These are phyloP conservation scores for Cryptus viduatorius DNA, from an alignment of 2,888 invertebrate species.

Conservation along the genomic window DNA sequence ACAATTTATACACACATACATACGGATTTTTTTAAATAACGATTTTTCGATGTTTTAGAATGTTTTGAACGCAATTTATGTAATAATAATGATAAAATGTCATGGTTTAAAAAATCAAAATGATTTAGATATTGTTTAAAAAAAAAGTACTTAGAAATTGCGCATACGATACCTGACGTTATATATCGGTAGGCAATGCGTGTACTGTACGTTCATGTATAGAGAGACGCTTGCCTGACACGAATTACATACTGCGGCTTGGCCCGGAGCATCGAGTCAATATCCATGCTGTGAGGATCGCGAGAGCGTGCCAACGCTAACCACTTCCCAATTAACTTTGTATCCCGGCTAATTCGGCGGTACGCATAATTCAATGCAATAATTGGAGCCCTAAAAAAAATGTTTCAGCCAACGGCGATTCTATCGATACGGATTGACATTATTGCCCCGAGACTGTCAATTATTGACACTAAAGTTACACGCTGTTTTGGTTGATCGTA, in stretches of 20 bases:
- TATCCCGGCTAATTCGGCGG: neutral
- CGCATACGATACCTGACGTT: neutral
- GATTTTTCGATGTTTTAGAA: too few relatives aligned
- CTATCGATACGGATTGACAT: neutral
- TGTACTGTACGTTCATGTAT: neutral
- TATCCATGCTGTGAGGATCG: constrained; percentile 20
- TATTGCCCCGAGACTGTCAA: neutral
- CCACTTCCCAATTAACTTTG: constrained; percentile 60
- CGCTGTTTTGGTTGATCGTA: too few relatives aligned
- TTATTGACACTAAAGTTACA: too few relatives aligned
- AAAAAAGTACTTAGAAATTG: too few relatives aligned
- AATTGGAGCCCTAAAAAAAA: constrained; percentile 16
- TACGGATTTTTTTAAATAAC: too few relatives aligned
- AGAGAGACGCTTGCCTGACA: constrained; percentile 19
- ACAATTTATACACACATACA: too few relatives aligned
- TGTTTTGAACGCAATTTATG: too few relatives aligned
- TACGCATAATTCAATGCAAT: constrained; percentile 4
- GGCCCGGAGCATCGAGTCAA: constrained; percentile 22
- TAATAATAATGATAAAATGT: too few relatives aligned
- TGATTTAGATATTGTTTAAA: too few relatives aligned
- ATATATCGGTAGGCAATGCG: neutral
- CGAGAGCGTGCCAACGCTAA: constrained; percentile 50
- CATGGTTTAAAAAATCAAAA: too few relatives aligned
- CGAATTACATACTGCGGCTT: constrained; percentile 51
- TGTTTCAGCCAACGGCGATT: neutral